A percentile compares a stretch with the other conserved stretches of the same genome.
Evolutionary conservation across 2,113 vertebrate genomes (phyloP).

Genomic region (Riparia riparia): DNA sequence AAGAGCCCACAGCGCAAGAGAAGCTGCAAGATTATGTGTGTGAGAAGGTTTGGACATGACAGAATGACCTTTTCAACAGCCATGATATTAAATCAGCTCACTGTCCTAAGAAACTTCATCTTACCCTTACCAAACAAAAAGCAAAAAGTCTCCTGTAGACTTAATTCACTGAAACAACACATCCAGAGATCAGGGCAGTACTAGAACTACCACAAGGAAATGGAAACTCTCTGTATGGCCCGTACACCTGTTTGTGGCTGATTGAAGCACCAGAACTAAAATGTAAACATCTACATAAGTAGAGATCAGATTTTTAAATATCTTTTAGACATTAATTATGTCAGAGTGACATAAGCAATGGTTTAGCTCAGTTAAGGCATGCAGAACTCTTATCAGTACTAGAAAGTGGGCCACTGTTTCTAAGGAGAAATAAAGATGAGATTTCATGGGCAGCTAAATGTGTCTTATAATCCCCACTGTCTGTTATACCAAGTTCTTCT

Average conservation of each 20-base stretch:
- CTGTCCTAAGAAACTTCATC: background rate
- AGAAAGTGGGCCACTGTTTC: background rate
- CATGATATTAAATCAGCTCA: background rate
- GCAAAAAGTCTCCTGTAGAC: background rate
- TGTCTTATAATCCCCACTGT: background rate
- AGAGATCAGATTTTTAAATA: background rate
- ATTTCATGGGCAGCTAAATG: background rate
- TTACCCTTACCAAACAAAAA: background rate
- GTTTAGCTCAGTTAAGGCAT: background rate
- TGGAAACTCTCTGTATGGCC: background rate
- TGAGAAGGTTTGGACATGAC: background rate
- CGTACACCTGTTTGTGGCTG: background rate
- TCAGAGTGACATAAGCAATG: background rate
- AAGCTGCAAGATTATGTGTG: background rate
- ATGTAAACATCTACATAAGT: background rate
- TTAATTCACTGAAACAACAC: background rate
- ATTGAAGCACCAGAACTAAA: background rate
- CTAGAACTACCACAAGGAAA: background rate
- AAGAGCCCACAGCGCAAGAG: background rate
- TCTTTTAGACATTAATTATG: background rate
- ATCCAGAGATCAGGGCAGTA: background rate
- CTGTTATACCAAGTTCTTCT: background rate
- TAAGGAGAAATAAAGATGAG: background rate
- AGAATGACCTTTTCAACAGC: background rate
- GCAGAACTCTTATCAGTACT: background rate